Percentiles rank a stretch among this genome's conserved stretches.
Evolutionary conservation across 2,113 vertebrate species (phyloP).

Genomic region (Cynopterus brachyotis): DNA sequence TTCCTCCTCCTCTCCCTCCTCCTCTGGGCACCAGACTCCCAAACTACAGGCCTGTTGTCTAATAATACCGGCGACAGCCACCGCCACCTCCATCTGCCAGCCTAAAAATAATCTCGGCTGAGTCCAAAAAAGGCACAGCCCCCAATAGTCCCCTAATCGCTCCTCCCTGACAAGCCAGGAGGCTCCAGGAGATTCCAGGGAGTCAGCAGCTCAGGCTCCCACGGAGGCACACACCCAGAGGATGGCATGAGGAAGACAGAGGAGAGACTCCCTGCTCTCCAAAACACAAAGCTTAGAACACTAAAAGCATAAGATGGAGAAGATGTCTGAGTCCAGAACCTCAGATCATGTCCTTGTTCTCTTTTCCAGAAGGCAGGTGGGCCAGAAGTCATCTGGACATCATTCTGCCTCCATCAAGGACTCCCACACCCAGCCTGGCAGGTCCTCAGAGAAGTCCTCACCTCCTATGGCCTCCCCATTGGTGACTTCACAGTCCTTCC

Average conservation of each 20-base stretch:
- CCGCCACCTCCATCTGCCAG: constrained; percentile 75
- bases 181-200: constrained; percentile 69
- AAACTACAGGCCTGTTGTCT: constrained; percentile 73
- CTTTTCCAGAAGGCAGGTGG: not conserved
- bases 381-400: not conserved
- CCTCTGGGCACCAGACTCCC: constrained; percentile 68
- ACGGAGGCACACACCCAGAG: not conserved
- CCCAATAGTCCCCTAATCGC: constrained; percentile 67
- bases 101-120: constrained; percentile 77
- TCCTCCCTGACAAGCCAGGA: constrained; percentile 60
- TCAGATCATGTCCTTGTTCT: not conserved
- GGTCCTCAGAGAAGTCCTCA: not conserved
- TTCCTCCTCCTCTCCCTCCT: constrained; percentile 30
- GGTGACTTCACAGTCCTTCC: not conserved
- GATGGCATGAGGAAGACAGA: not conserved
- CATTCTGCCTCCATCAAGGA: not conserved
- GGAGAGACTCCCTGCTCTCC: not conserved
- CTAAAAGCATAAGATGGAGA: not conserved
- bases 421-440: no score
- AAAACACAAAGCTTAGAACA: not conserved
- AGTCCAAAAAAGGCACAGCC: constrained; percentile 71
- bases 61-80: constrained; percentile 77
- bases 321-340: not conserved
- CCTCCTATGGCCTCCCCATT: not conserved
- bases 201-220: constrained; percentile 3